Conservation (phyloP, 2,113 vertebrate genomes). For the Gallinago undulata region DNA sequence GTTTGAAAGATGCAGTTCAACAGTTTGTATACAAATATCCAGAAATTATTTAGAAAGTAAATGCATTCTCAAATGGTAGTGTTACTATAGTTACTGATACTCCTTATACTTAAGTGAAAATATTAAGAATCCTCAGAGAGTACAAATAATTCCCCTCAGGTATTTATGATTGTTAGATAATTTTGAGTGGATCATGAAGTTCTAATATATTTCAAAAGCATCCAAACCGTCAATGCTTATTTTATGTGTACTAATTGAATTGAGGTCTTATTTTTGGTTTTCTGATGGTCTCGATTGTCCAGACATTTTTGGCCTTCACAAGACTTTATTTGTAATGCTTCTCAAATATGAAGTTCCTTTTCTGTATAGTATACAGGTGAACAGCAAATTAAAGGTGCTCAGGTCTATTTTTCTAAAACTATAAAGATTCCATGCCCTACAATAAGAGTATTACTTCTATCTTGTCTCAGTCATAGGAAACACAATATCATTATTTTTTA, state of each 20-base stretch:
- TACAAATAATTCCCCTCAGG: not conserved
- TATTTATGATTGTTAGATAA: not conserved
- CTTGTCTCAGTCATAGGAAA: not conserved
- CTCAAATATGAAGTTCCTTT: not conserved
- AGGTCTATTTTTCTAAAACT: not conserved
- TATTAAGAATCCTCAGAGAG: not conserved
- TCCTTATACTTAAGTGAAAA: not conserved
- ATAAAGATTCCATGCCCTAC: not conserved
- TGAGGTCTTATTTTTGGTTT: not conserved
- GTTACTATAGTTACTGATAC: conserved; percentile 61
- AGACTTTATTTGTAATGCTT: not conserved
- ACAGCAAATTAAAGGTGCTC: not conserved
- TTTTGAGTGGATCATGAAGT: not conserved
- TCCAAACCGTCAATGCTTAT: not conserved
- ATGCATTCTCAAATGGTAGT: conserved; percentile 5
- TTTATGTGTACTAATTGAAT: not conserved
- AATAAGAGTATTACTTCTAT: not conserved
- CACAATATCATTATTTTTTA: not conserved
- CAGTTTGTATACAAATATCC: conserved; percentile 58
- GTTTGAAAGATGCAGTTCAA: conserved; percentile 50
- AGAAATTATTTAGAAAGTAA: conserved; percentile 47
- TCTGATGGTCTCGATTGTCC: not conserved
- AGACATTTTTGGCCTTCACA: not conserved
- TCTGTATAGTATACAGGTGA: not conserved
- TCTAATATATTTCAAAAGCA: not conserved